Base-by-base conservation (phyloP, 2,888 invertebrate species). In the Cecidostiba fungosa region DNA sequence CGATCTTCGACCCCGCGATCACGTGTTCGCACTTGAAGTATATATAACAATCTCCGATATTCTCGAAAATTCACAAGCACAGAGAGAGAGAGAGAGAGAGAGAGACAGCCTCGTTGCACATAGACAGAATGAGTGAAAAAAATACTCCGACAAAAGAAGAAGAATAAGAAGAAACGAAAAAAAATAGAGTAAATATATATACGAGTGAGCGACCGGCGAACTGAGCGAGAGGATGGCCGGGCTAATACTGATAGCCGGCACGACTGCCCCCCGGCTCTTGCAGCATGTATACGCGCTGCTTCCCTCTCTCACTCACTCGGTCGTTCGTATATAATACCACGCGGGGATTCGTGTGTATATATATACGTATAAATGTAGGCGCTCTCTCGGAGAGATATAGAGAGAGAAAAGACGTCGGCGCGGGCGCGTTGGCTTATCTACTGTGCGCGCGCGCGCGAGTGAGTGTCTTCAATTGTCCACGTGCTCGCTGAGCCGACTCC, bases 161-260 rank as follows among this genome's bases (percentile, higher is more conserved):
- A 26, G 4, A 29, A 23, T 0, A 10, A 29, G 4, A 14, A 69
- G 19, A 69, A 29, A 32, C n/a, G 32, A 32, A 3, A 23, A 29
- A 1, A 29, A 8, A 16, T 1, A 29, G 29, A 29, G 26, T n/a
- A n/a, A 32, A 4, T 14, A n/a, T n/a, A n/a, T 59, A 16, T 50
- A 16, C 4, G 16, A 3, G 39, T 3, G 19, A 23, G n/a, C 39
- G 39, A n/a, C n/a, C 54, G 54, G 4, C 72, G 39, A 36, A 23
- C n/a, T 8, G 39, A 89, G 82, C 91, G 88, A 87, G 88, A 90
- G 90, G 90, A 91, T 91, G 89, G 91, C 88, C 90, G 89, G 89
- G 88, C 88, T 92, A 91, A 92, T 92, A 92, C 92, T 92, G 92
- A 91, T 92, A 90, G 89, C 89, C 90, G 90, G 90, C 89, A 88